Evolutionary conservation across 2,797 vertebrate species (phyloP), one percentile per base, ranked within the genome.

Genomic region (Gadopsis bispinosus): DNA sequence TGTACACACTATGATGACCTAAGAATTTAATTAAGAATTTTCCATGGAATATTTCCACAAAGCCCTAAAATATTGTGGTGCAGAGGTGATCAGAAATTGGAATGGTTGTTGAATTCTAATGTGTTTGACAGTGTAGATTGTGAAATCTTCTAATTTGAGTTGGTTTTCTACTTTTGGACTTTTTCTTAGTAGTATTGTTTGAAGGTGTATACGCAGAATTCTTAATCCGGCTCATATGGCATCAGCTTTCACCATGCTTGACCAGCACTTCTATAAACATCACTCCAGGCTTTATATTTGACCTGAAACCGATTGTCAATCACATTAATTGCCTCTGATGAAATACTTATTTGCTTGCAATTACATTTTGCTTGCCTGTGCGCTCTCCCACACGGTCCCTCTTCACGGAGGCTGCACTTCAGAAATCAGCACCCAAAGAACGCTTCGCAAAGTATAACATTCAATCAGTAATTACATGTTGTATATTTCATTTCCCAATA

Each of bases 301-400:
- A 43, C 66, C 50, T 1, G 1, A 3, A 56, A 22, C 26, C 43
- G 35, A 54, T 59, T 75, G n/a, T 63, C 53, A 48, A n/a, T 60
- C 61, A 39, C 7, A 20, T 53, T 19, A 47, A 64, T 61, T 22
- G 17, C 45, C 60, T 66, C 45, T 78, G 58, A 75, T 70, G 65
- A 75, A 75, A 77, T 35, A 51, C 26, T 75, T 80, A 58, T 74
- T 81, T 64, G 48, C n/a, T n/a, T n/a, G n/a, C n/a, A 69, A 80
- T 80, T 78, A 2, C 1, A 9, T 69, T 61, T 58, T 53, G 47
- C 56, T 62, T 70, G 33, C 70, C 75, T 54, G 51, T 35, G 22
- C 33, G 48, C 4, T 58, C 60, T 37, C 65, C 80, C 58, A 77
- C 80, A 43, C 75, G 48, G 5, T 26, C 45, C 43, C 20, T n/a